Base-by-base conservation (phyloP, 1,140 invertebrate species). In the Heliconius congener region DNA sequence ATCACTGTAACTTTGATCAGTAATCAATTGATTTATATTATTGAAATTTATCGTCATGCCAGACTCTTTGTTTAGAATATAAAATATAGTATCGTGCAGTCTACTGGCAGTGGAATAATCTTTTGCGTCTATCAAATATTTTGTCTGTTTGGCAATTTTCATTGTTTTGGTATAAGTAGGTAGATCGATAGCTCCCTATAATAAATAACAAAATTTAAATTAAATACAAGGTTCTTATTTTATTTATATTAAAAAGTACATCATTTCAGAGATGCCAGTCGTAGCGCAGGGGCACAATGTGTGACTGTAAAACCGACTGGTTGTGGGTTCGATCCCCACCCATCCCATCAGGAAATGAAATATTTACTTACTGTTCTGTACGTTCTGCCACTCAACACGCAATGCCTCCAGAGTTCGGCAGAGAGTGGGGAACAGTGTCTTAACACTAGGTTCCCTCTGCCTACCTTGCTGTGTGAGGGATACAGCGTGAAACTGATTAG, bases 111-210 rank as follows among this genome's bases (percentile, higher is more conserved):
- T 71, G 0, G 23, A 39, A 57, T 88, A 90, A 73, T 91, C 84
- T 66, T 82, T 88, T 74, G 74, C 85, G 6, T 90, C 86, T 13
- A 92, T 87, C 8, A 81, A 78, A n/a, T 84, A 66, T 37, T 78
- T 82, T n/a, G 92, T 83, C 74, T 88, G 85, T 77, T 85, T 86
- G 3, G 81, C 84, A 78, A 91, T 74, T 16, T 77, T 76, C 46
- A 66, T 83, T 30, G 86, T 78, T 52, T 85, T 81, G 11, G 83
- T 57, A 75, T 88, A 90, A 8, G 88, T 86, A 30, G 79, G 84
- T 50, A 83, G 78, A 71, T 93, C 92, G 16, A 93, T 88, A 0
- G 86, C 74, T 9, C 92, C 92, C 92, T 92, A 79, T 82, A 88
- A 87, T 70, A 30, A 27, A 66, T 5, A 27, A 66, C 11, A 66